Evolutionary conservation across 2,888 invertebrate species (phyloP).

Genomic region (Cremastobaeus sp.): DNA sequence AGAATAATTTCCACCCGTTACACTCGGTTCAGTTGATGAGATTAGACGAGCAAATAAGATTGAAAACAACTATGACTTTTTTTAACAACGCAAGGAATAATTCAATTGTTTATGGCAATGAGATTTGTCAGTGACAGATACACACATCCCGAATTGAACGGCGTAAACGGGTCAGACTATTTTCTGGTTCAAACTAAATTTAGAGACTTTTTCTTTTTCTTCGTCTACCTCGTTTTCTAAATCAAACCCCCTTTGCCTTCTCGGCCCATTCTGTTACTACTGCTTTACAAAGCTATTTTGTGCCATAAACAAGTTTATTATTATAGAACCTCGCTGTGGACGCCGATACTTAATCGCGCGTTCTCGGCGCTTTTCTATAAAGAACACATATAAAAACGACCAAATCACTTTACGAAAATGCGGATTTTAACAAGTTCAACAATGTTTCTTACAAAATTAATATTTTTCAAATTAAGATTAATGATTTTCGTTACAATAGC

Average conservation of each 20-base stretch:
- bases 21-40: no score
- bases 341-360: no score
- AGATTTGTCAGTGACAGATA: slow-evolving; percentile 26
- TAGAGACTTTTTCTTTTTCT: slow-evolving; percentile 63
- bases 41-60: no score
- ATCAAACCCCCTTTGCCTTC: slow-evolving; percentile 59
- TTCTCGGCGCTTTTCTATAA: no score
- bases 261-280: slow-evolving; percentile 45
- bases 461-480: neutral
- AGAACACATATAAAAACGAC: no score
- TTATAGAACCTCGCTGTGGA: slow-evolving; percentile 18
- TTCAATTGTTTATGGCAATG: slow-evolving; percentile 36
- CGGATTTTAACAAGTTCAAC: no score
- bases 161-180: slow-evolving; percentile 63
- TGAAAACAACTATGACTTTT: neutral
- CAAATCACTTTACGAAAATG: no score
- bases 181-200: slow-evolving; percentile 68
- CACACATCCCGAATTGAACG: slow-evolving; percentile 42
- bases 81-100: neutral
- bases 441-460: no score
- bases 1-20: no score
- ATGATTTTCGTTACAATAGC: no score
- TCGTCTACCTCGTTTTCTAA: slow-evolving; percentile 57
- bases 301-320: slow-evolving; percentile 37
- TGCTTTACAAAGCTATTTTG: slow-evolving; percentile 37